phyloP scores from a whole-genome alignment of 2,113 vertebrate species.

The Rafetus swinhoei region DNA sequence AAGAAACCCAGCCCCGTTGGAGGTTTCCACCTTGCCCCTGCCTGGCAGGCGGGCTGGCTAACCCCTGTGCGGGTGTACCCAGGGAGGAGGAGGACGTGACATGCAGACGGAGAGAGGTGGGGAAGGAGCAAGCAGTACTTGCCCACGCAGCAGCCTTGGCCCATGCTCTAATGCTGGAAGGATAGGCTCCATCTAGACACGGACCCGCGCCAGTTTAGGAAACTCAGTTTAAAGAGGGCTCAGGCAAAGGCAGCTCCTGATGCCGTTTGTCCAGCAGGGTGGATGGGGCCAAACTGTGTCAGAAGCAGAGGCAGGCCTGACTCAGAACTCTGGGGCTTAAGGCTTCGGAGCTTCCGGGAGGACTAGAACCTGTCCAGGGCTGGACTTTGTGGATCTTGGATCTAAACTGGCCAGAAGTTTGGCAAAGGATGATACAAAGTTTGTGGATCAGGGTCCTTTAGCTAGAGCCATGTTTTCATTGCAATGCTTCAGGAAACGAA shows the following conservation, averaged over 20 bases:
- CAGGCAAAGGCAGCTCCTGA: background rate
- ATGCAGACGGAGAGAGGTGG: background rate
- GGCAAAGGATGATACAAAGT: background rate
- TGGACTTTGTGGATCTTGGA: too few relatives aligned
- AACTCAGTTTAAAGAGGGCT: background rate
- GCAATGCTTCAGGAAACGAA: background rate
- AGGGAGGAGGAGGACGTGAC: background rate
- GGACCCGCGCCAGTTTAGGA: background rate
- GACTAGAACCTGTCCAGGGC: background rate
- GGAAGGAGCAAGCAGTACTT: background rate
- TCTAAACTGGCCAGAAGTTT: background rate
- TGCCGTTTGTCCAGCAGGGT: background rate
- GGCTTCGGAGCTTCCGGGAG: rapidly evolving
- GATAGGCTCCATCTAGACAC: background rate
- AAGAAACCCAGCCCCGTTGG: background rate
- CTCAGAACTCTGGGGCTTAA: rapidly evolving
- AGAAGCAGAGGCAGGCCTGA: background rate
- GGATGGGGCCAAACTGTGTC: background rate
- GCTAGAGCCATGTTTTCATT: background rate
- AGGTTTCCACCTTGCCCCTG: background rate
- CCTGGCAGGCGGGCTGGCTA: background rate
- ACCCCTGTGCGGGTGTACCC: rapidly evolving
- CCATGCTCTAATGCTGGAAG: rapidly evolving
- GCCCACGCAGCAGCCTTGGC: background rate
- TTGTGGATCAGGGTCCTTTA: background rate